phyloP scores from a whole-genome alignment of 2,113 vertebrate species.

The Riparia riparia region DNA sequence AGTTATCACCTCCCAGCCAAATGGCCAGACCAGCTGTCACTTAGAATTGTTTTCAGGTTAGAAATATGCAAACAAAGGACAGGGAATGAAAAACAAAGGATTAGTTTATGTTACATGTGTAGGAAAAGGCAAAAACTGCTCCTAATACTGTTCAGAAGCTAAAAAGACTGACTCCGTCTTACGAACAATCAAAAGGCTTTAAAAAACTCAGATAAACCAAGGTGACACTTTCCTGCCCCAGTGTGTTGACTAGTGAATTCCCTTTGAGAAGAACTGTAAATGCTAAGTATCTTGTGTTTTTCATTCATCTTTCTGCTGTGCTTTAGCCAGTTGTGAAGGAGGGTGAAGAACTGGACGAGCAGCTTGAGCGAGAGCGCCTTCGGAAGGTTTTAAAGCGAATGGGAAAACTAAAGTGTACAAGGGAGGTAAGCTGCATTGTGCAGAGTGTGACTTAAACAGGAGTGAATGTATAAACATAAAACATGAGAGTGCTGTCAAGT shows the following conservation, averaged over 20 bases:
- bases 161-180: no score
- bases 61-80: no score
- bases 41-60: no score
- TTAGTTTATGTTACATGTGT: no score
- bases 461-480: not conserved
- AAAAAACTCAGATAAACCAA: no score
- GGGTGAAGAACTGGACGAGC: slow-evolving; percentile 82
- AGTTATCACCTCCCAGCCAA: no score
- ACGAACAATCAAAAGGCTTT: no score
- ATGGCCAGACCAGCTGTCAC: no score
- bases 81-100: no score
- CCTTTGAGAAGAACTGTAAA: not conserved
- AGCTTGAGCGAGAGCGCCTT: slow-evolving; percentile 86
- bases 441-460: not conserved
- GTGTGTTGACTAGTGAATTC: not conserved
- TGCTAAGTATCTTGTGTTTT: not conserved
- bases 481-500: not conserved
- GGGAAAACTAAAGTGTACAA: slow-evolving; percentile 89
- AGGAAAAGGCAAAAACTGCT: no score
- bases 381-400: slow-evolving; percentile 90
- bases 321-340: slow-evolving; percentile 84
- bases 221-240: not conserved
- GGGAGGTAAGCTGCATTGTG: slow-evolving; percentile 81
- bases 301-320: not conserved
- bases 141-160: no score